phyloP scores from a whole-genome alignment of 2,113 vertebrate genomes.

The Callospermophilus lateralis region DNA sequence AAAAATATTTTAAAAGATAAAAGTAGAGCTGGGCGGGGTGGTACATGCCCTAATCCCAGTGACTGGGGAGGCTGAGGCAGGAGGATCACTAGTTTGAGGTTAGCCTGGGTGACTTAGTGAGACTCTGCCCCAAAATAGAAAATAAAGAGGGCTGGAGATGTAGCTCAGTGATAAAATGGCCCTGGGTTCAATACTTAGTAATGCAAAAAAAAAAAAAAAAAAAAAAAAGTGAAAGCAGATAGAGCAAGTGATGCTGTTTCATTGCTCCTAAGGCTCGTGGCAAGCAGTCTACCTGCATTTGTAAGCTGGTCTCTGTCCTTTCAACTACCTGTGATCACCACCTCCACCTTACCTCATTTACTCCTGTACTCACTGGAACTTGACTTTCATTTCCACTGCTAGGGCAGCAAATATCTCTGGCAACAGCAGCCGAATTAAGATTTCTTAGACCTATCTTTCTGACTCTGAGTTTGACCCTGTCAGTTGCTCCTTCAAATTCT shows the following conservation, averaged over 20 bases:
- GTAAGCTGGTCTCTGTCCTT: background rate
- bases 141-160: too few species aligned
- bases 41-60: too few species aligned
- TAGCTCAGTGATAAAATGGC: too few species aligned
- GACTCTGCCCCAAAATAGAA: too few species aligned
- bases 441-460: background rate
- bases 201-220: too few species aligned
- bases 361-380: background rate
- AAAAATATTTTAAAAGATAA: background rate
- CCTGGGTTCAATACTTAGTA: too few species aligned
- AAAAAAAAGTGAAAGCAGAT: background rate
- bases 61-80: too few species aligned
- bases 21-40: background rate
- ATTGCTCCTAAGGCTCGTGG: accelerated
- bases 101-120: too few species aligned
- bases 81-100: too few species aligned
- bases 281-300: background rate
- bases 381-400: background rate
- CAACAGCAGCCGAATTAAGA: background rate
- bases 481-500: background rate
- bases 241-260: background rate
- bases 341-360: background rate
- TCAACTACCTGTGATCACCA: background rate
- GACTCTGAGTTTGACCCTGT: background rate
- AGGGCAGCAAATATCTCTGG: background rate